Evolutionary conservation across 37 sponge, comb jelly and placozoan genomes (phyloP).

Genomic region (Halisarca cf. caerulea): DNA sequence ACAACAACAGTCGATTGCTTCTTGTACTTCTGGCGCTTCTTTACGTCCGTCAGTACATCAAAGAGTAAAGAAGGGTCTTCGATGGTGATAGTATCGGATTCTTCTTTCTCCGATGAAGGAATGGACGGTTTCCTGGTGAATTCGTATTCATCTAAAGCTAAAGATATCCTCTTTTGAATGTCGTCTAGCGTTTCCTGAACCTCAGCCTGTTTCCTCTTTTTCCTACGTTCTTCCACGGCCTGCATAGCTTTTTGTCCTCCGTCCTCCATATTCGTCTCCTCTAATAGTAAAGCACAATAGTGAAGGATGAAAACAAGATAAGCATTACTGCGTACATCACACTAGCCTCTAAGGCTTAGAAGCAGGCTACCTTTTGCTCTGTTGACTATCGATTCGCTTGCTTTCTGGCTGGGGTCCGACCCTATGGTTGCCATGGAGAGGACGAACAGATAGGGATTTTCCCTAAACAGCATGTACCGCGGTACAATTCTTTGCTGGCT

Average conservation of each 20-base stretch:
- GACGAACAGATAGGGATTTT: too few species aligned
- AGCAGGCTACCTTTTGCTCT: too few species aligned
- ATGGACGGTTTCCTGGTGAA: neutral
- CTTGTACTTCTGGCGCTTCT: slow-evolving; percentile 45
- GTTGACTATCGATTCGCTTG: too few species aligned
- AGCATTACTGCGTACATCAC: too few species aligned
- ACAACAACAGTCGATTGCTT: slow-evolving; percentile 50
- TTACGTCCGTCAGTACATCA: slow-evolving; percentile 45
- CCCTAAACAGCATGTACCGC: too few species aligned
- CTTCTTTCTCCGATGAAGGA: neutral
- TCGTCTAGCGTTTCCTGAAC: slow-evolving; percentile 26
- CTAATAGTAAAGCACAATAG: too few species aligned
- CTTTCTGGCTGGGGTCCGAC: too few species aligned
- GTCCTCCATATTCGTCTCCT: neutral
- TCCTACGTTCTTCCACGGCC: slow-evolving; percentile 34
- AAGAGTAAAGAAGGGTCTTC: slow-evolving; percentile 51
- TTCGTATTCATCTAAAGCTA: slow-evolving; percentile 43
- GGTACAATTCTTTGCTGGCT: too few species aligned
- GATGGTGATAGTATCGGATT: slow-evolving; percentile 28
- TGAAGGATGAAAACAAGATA: too few species aligned
- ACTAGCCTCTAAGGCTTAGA: too few species aligned
- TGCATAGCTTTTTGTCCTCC: slow-evolving; percentile 12
- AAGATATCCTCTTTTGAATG: slow-evolving; percentile 51
- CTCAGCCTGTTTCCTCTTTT: slow-evolving; percentile 43
- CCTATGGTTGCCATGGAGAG: too few species aligned